phyloP scores from a whole-genome alignment of 2,888 invertebrate genomes.

The Frankliniella fusca region DNA sequence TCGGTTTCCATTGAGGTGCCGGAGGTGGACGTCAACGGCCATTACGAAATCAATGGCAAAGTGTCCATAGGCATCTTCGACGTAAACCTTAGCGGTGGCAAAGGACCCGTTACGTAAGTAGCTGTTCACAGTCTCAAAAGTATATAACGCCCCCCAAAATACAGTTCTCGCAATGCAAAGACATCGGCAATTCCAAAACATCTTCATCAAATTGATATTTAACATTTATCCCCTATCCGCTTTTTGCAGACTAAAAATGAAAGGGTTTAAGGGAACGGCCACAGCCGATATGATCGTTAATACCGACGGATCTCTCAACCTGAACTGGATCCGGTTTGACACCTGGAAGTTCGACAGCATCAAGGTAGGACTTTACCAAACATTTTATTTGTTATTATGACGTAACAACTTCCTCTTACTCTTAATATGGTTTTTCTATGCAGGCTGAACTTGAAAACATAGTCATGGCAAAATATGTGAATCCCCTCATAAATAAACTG shows the following conservation, averaged over 20 bases:
- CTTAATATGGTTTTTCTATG: background rate
- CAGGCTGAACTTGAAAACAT: background rate
- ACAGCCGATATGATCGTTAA: conserved; percentile 4
- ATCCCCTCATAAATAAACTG: background rate
- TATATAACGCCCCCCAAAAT: background rate
- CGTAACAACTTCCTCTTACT: background rate
- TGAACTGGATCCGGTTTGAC: background rate
- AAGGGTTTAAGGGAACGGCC: conserved; percentile 1
- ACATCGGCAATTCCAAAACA: background rate
- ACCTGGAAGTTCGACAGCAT: background rate
- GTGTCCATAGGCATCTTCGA: background rate
- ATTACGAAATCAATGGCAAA: conserved; percentile 2
- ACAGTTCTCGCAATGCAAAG: background rate
- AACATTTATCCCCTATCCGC: too few relatives aligned
- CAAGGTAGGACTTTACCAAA: background rate
- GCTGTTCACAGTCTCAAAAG: background rate
- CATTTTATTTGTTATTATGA: background rate
- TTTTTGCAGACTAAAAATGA: background rate
- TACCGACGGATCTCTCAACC: background rate
- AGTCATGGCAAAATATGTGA: background rate
- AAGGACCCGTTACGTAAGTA: background rate
- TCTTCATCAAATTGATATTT: too few relatives aligned
- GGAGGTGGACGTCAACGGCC: background rate
- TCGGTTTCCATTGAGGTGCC: background rate
- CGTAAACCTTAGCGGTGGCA: background rate